Evolutionary conservation across 2,888 invertebrate species (phyloP), one percentile per base, ranked within the genome.

Genomic region (Pyrrhosoma nymphula): DNA sequence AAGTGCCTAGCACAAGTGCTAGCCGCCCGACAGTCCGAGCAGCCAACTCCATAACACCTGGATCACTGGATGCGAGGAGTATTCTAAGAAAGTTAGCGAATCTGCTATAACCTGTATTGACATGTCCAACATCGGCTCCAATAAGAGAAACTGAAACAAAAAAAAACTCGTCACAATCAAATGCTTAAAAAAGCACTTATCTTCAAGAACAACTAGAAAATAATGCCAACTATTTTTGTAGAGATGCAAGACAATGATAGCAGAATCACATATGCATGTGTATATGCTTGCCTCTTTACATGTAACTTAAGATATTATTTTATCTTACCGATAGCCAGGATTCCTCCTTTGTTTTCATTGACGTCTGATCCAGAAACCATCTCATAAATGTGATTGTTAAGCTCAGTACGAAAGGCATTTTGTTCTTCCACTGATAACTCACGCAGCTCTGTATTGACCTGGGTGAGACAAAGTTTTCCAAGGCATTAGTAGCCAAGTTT

Each of bases 301-400:
- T 47, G 47, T 47, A 47, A 47, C 47, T 47, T 47, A 47, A 47
- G 8, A 47, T 60, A 60, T 8, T 35, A 35, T 4, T 30, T 35
- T 82, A 95, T 95, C 97, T 96, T 97, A 98, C 98, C 98, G 96
- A 99, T 99, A 16, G 99, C 99, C 95, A 99, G 97, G 96, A 99
- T 99, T 95, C 99, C 99, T 95, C 99, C 99, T 97, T 99, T 99
- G 96, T 99, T 99, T 97, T 99, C 99, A 97, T 99, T 98, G 69
- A 98, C 98, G 97, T 99, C 99, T 90, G 98, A 98, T 96, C 99
- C 99, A 26, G 99, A 99, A 4, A 99, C 99, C 99, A 99, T 99
- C 97, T 99, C 99, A 97, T 99, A 99, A 96, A 99, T 99, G 96
- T 99, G 99, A 96, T 99, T 99, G 97, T 99, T 99, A 96, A 99